Evolutionary conservation across 2,888 invertebrate species (phyloP).

Genomic region (Heliconius cydno): DNA sequence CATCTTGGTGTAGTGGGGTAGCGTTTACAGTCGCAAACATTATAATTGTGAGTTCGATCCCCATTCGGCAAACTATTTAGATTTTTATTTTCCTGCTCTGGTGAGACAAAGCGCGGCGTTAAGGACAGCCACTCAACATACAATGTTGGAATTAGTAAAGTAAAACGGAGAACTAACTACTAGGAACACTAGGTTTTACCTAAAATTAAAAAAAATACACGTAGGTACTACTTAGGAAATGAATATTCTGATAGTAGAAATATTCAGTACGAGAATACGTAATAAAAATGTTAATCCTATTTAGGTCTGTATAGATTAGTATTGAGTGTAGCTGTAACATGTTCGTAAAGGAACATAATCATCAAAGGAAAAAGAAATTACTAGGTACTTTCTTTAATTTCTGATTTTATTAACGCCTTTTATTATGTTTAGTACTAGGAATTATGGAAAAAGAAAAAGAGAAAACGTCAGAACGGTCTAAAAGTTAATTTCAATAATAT

Average conservation of each 20-base stretch:
- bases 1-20: not conserved
- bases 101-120: too few relatives aligned
- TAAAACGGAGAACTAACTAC: not conserved
- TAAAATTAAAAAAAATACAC: not conserved
- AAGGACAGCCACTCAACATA: too few relatives aligned
- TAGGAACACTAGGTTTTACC: not conserved
- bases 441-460: not conserved
- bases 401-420: not conserved
- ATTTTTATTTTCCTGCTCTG: not conserved
- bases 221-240: not conserved
- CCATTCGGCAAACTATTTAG: not conserved
- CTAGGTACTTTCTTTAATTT: not conserved
- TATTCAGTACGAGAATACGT: not conserved
- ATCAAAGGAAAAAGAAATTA: not conserved
- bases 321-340: not conserved
- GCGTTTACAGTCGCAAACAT: not conserved
- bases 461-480: not conserved
- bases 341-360: not conserved
- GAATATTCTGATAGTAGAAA: not conserved
- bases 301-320: not conserved
- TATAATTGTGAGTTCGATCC: not conserved
- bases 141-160: not conserved
- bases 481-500: not conserved
- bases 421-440: not conserved
- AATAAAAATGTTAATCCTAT: slow-evolving; percentile 4